Conservation (phyloP, 2,888 invertebrate species). For the Chymomyza amoena region DNA sequence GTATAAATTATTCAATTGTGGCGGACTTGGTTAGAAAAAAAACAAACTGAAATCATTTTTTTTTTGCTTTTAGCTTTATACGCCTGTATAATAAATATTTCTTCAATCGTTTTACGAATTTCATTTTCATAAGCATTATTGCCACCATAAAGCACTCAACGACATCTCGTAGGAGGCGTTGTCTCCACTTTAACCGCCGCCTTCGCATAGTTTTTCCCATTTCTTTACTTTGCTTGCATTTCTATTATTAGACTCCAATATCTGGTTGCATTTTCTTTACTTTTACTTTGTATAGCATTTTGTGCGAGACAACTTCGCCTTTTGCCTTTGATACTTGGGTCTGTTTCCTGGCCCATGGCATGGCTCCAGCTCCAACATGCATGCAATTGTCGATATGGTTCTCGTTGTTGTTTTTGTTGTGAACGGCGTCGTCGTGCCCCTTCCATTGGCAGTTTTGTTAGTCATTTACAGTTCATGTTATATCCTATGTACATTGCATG, state of each 20-base stretch:
- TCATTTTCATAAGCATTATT: slow-evolving; percentile 41
- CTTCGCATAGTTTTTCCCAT: slow-evolving; percentile 5
- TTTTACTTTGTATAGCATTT: slow-evolving; percentile 33
- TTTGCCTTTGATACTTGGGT: slow-evolving; percentile 6
- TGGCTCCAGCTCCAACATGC: slow-evolving; percentile 31
- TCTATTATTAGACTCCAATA: slow-evolving; percentile 57
- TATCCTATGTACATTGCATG: slow-evolving; percentile 28
- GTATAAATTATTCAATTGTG: neutral
- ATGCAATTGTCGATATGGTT: slow-evolving; percentile 23
- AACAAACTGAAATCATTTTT: neutral
- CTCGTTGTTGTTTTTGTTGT: slow-evolving; percentile 21
- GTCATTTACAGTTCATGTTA: neutral
- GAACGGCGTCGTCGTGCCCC: neutral
- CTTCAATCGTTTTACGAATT: slow-evolving; percentile 31
- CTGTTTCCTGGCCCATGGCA: slow-evolving; percentile 43
- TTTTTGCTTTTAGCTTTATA: neutral
- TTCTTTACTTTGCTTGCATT: slow-evolving; percentile 25
- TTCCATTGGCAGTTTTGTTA: neutral
- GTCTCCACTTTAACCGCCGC: slow-evolving; percentile 26
- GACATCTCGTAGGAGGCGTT: slow-evolving; percentile 33
- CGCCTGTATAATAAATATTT: slow-evolving; percentile 32
- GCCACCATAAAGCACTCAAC: slow-evolving; percentile 8
- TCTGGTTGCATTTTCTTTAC: slow-evolving; percentile 48
- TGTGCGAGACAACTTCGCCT: slow-evolving; percentile 24
- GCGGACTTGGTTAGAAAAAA: too few relatives aligned